A percentile compares a stretch with the other conserved stretches of the same genome.
phyloP scores from a whole-genome alignment of 2,113 vertebrate genomes.

The Emydura subglobosa region DNA sequence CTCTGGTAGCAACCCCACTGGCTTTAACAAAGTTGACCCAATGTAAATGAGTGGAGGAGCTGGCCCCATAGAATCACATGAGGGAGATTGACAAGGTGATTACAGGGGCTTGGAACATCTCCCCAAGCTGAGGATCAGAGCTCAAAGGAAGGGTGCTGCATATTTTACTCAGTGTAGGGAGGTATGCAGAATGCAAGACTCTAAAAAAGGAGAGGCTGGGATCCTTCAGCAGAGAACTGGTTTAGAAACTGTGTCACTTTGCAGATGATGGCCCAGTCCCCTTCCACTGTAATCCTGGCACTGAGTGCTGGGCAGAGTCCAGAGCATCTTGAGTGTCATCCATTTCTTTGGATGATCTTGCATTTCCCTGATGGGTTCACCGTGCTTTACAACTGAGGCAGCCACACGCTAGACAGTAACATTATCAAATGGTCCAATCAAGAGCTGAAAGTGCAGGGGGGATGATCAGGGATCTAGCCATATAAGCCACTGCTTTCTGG shows the following conservation, averaged over 20 bases:
- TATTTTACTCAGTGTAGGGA: not conserved
- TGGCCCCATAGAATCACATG: not conserved
- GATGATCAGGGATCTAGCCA: not conserved
- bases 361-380: not conserved
- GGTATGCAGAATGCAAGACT: not conserved
- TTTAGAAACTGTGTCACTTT: not conserved
- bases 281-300: not conserved
- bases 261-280: not conserved
- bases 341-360: not conserved
- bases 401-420: not conserved
- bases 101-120: not conserved
- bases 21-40: not conserved
- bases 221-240: not conserved
- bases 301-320: not conserved
- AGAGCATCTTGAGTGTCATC: not conserved
- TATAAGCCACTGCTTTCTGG: not conserved
- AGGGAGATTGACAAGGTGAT: not conserved
- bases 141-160: not conserved
- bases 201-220: not conserved
- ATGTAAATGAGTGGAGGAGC: not conserved
- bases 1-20: not conserved
- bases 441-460: not conserved
- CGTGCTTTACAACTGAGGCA: not conserved
- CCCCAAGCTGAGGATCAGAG: not conserved
- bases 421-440: not conserved